Base-by-base conservation (phyloP, 2,797 vertebrate species). In the Capromys pilorides region DNA sequence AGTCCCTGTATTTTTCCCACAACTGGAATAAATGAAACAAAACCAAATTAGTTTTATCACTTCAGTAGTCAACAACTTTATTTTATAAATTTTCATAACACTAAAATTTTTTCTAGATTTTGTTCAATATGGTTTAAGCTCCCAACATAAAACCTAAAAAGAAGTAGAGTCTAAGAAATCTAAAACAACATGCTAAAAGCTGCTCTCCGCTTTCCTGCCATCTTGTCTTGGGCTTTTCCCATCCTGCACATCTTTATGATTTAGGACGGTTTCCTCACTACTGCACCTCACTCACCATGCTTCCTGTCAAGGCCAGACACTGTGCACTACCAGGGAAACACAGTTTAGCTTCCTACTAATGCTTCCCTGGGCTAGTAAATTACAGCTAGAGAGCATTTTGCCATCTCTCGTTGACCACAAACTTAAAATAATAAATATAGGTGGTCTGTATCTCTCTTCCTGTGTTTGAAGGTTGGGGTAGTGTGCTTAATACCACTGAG, bases 401-500 rank as follows among this genome's bases (percentile, higher is more conserved):
- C 11, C 51, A 19, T 71, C 22, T 69, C 2, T 79, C 19, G 16
- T 61, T 79, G 82, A 88, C 1, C 1, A 12, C 14, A 73, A 2
- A 2, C 45, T 71, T 81, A 51, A 62, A 88, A 75, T 8, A 33
- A 66, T 18, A 54, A 45, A 67, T 41, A 11, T 4, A 54, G 10
- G 26, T 59, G 24, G 31, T 13, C 41, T 66, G 85, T 73, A 39
- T 41, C 36, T 83, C 13, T 67, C 71, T 49, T 49, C 21, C 16
- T 78, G 31, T 12, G 66, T 71, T 57, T 0, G 1, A 9, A 59
- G 8, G 8, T 45, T 66, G 7, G 69, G 91, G 57, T 84, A 24
- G 10, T 95, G 54, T 84, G 31, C 90, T 91, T 85, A 94, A 82
- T 54, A 93, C 16, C 18, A 24, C 26, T 49, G 12, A 71, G n/a